These are phyloP conservation scores for Falco novaeseelandiae DNA, from an alignment of 2,797 vertebrate species.

Conservation along the genomic window DNA sequence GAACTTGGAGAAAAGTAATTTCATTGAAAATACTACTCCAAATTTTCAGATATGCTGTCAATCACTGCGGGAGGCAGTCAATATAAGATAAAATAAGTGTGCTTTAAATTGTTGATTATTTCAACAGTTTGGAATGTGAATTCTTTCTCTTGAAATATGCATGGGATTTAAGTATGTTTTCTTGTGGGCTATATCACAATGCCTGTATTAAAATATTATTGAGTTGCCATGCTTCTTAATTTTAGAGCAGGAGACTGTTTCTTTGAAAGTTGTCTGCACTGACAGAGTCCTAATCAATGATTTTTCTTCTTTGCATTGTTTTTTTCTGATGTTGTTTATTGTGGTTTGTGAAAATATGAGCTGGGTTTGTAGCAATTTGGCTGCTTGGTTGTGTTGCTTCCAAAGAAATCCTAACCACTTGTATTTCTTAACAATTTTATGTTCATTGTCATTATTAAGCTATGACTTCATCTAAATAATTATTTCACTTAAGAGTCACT, in stretches of 20 bases:
- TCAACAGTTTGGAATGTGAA: slow-evolving; percentile 49
- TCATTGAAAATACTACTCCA: neutral
- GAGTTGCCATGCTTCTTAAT: neutral
- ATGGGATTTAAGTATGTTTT: neutral
- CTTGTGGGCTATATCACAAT: neutral
- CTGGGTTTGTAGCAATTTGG: neutral
- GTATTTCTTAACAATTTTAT: neutral
- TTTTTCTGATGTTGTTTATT: neutral
- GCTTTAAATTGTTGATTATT: slow-evolving; percentile 15
- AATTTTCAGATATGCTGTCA: neutral
- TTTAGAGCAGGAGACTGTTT: neutral
- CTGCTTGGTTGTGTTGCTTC: neutral
- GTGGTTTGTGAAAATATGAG: neutral
- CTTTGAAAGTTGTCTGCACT: neutral
- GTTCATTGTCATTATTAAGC: neutral
- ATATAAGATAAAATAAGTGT: slow-evolving; percentile 2
- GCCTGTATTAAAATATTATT: neutral
- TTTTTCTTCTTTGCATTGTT: neutral
- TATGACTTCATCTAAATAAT: neutral
- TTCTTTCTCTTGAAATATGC: slow-evolving; percentile 13
- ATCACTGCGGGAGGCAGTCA: neutral
- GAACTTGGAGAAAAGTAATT: neutral
- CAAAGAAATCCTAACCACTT: neutral
- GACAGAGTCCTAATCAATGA: neutral
- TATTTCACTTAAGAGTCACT: neutral